These are phyloP conservation scores for Dendronephthya gigantea DNA, from an alignment of 64 coral and sea anemone species.

Conservation along the genomic window DNA sequence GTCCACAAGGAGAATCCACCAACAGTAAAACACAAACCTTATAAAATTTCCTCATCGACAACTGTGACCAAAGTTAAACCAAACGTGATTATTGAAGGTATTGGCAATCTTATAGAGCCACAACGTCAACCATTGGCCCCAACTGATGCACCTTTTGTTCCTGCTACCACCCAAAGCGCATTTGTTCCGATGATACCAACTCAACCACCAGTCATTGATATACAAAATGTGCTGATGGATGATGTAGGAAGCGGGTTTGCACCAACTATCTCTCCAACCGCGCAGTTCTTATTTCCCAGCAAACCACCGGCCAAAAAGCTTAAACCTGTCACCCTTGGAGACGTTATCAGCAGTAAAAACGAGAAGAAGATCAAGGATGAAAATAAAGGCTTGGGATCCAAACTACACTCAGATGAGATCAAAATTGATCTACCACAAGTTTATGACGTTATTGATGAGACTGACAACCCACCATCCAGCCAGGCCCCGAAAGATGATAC, in stretches of 20 bases:
- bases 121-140: background rate
- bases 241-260: background rate
- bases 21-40: background rate
- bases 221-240: background rate
- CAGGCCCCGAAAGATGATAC: constrained; percentile 40
- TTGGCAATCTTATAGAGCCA: background rate
- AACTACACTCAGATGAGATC: constrained; percentile 5
- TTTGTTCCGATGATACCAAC: background rate
- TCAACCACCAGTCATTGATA: background rate
- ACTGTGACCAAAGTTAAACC: background rate
- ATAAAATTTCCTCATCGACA: background rate
- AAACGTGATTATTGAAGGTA: background rate
- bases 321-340: background rate
- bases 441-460: constrained; percentile 85
- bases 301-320: constrained; percentile 5
- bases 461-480: constrained; percentile 20
- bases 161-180: background rate
- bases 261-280: background rate
- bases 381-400: background rate
- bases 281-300: background rate
- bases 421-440: constrained; percentile 55
- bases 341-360: background rate
- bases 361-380: background rate
- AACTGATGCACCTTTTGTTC: background rate
- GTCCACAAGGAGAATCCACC: background rate